Base-by-base conservation (phyloP, 2,888 invertebrate species). In the Ypsolopha sequella region DNA sequence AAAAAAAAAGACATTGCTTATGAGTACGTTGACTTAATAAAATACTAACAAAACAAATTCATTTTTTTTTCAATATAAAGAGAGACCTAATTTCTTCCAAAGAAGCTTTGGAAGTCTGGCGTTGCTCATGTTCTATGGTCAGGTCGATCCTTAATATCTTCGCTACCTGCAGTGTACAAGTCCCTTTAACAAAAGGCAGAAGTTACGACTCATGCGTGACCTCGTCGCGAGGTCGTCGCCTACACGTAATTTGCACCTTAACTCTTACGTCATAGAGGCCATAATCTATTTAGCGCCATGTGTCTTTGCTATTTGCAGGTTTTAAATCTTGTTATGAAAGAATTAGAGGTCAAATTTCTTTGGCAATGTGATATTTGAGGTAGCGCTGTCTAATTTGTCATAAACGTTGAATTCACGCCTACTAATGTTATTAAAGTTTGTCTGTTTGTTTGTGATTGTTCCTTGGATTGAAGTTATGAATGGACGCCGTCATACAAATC, bases 161-260 rank as follows among this genome's bases (percentile, higher is more conserved):
- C 24, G 24, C 4, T 24, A 24, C 24, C 24, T n/a, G n/a, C n/a
- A n/a, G n/a, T n/a, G n/a, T n/a, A n/a, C n/a, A n/a, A n/a, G n/a
- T n/a, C n/a, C 34, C 33, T 34, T 34, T 34, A 9, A 33, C 35
- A 24, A 50, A 52, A 56, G 53, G 60, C 60, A 62, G 63, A 65
- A 60, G 64, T 60, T 57, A 59, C 63, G 59, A 58, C 57, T 63
- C 63, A 64, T 54, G 51, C 54, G n/a, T 59, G 61, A 55, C 69
- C 68, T 70, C 66, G 60, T 34, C 38, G 6, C 61, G 62, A 69
- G 66, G 67, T 56, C 64, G 35, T 24, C 33, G 50, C 53, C 51
- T 53, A 52, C 52, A 52, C 41, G 52, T 53, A 50, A 50, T 44
- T 24, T 51, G 48, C 51, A 52, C 56, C 55, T 62, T 62, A 62